Conservation (phyloP, 2,888 invertebrate species). For the Galeruca laticollis region DNA sequence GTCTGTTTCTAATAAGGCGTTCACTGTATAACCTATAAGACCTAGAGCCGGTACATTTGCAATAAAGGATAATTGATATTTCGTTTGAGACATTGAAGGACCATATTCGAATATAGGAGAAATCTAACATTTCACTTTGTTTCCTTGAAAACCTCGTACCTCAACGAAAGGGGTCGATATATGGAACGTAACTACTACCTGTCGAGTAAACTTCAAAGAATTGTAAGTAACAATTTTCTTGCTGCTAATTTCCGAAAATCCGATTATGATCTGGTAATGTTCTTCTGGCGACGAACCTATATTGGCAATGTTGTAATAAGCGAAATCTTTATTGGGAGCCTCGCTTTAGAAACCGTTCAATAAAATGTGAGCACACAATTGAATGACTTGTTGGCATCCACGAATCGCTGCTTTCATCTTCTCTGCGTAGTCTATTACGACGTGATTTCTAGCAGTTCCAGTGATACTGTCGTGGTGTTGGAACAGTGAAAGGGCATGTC, state of each 20-base stretch:
- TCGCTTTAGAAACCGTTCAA: constrained; percentile 72
- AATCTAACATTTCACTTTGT: constrained; percentile 73
- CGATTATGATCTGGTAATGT: constrained; percentile 73
- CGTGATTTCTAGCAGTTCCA: constrained; percentile 93
- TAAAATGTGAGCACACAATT: constrained; percentile 77
- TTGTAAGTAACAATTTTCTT: constrained; percentile 85
- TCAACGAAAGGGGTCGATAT: constrained; percentile 84
- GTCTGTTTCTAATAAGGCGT: constrained; percentile 66
- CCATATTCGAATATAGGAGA: constrained; percentile 76
- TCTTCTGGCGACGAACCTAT: constrained; percentile 72
- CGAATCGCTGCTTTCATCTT: constrained; percentile 78
- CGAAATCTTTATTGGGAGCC: constrained; percentile 68
- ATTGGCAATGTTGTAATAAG: constrained; percentile 75
- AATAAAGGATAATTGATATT: constrained; percentile 84
- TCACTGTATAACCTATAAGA: constrained; percentile 73
- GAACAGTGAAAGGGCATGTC: constrained; percentile 87
- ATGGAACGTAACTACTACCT: constrained; percentile 82
- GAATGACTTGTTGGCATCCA: constrained; percentile 79
- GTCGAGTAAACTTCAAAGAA: constrained; percentile 78
- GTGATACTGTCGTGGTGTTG: constrained; percentile 99
- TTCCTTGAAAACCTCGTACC: constrained; percentile 73
- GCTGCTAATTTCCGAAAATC: constrained; percentile 70
- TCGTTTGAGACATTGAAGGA: constrained; percentile 75
- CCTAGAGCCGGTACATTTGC: constrained; percentile 83
- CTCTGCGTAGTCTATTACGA: constrained; percentile 90